Percentiles rank a stretch among this genome's conserved stretches.
Evolutionary conservation across 2,113 vertebrate species (phyloP).

Genomic region (Sterrhoptilus dennistouni): DNA sequence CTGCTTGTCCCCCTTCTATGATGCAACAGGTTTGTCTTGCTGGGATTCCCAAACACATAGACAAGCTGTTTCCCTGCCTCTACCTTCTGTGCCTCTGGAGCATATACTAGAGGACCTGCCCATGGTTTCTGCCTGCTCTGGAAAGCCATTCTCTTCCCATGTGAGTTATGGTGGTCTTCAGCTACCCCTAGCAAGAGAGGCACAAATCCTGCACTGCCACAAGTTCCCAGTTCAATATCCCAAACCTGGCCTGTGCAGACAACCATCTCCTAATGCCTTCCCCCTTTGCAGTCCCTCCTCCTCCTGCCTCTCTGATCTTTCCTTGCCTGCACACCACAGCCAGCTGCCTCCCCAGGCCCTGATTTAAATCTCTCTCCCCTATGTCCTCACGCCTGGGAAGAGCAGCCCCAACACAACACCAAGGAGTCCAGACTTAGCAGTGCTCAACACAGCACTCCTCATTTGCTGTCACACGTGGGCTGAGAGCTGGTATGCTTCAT

Average conservation of each 20-base stretch:
- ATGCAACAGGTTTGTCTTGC: not conserved
- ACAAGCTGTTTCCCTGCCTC: not conserved
- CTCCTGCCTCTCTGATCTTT: not conserved
- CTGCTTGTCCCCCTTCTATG: not conserved
- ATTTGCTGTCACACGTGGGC: not conserved
- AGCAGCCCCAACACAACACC: not conserved
- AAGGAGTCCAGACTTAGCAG: not conserved
- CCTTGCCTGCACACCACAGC: not conserved
- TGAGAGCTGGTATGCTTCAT: not conserved
- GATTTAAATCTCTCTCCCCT: not conserved
- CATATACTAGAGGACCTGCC: not conserved
- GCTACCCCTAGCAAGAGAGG: not conserved
- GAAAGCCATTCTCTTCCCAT: not conserved
- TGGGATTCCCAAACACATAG: not conserved
- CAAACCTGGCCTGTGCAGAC: not conserved
- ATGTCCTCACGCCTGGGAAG: not conserved
- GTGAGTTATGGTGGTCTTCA: not conserved
- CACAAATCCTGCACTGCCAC: not conserved
- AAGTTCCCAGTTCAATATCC: not conserved
- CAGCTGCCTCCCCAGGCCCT: not conserved
- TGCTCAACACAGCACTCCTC: rapidly evolving
- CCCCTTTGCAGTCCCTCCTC: not conserved
- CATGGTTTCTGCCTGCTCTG: not conserved
- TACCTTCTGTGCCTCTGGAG: rapidly evolving
- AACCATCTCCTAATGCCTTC: not conserved